Percentiles rank a stretch among this genome's conserved stretches.
These are phyloP conservation scores for Omphaloscelis lunosa DNA, from an alignment of 2,888 invertebrate species.

Conservation along the genomic window DNA sequence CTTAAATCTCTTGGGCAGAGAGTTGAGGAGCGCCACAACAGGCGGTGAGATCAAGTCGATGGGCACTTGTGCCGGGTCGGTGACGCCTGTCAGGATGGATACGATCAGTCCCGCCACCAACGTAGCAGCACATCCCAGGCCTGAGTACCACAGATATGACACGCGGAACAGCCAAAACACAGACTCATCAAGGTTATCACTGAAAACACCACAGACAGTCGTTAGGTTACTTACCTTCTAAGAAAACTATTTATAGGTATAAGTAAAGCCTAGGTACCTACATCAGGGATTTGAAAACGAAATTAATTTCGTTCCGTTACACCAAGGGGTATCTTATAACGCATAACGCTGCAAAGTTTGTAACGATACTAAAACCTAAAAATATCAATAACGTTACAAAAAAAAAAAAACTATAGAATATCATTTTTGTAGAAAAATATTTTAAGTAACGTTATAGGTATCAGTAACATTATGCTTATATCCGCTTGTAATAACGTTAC, in stretches of 20 bases:
- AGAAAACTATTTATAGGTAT: neutral
- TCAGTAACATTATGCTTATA: too few species aligned
- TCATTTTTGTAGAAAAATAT: too few species aligned
- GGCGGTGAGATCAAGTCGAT: slow-evolving; percentile 93
- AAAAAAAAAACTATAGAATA: too few species aligned
- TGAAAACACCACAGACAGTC: slow-evolving; percentile 61
- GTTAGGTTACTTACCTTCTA: neutral
- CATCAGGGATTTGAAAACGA: too few species aligned
- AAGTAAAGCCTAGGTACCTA: neutral
- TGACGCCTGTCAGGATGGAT: slow-evolving; percentile 92
- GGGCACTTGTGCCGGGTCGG: slow-evolving; percentile 92
- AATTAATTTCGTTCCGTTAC: too few species aligned
- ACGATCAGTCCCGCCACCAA: slow-evolving; percentile 93
- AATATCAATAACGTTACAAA: too few species aligned
- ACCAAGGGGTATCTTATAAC: too few species aligned
- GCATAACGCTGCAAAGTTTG: too few species aligned
- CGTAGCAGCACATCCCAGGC: slow-evolving; percentile 94
- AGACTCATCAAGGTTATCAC: slow-evolving; percentile 75
- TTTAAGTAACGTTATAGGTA: too few species aligned
- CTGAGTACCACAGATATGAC: slow-evolving; percentile 97
- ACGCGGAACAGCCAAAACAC: slow-evolving; percentile 92
- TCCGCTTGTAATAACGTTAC: too few species aligned
- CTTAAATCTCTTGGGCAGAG: slow-evolving; percentile 87
- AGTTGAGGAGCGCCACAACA: slow-evolving; percentile 89
- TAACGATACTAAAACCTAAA: too few species aligned